Conservation (phyloP, 2,113 vertebrate species). For the Cercocebus atys region DNA sequence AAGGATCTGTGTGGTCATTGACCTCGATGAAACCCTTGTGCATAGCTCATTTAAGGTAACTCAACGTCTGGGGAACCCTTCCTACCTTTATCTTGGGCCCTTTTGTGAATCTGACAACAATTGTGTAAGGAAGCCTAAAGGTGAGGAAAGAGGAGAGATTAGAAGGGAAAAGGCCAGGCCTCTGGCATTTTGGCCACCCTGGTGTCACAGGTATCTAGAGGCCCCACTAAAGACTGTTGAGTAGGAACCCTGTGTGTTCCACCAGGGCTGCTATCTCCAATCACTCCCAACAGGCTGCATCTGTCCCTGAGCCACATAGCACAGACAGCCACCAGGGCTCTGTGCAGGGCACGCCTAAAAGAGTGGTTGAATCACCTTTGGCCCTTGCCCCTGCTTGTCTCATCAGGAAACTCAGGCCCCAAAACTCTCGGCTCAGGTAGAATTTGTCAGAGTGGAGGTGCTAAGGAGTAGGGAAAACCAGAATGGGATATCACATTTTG, state of each 20-base stretch:
- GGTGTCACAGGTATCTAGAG: background rate
- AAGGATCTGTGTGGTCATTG: conserved; percentile 95
- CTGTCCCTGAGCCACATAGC: background rate
- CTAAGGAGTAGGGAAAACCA: background rate
- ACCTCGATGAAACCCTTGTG: conserved; percentile 95
- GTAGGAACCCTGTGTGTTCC: background rate
- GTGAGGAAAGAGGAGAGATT: background rate
- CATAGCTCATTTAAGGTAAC: conserved; percentile 96
- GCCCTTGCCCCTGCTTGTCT: background rate
- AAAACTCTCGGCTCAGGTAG: background rate
- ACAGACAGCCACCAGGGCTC: background rate
- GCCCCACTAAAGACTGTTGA: background rate
- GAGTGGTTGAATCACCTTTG: background rate
- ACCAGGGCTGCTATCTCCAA: background rate
- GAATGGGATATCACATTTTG: background rate
- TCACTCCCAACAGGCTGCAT: background rate
- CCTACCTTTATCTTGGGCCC: background rate
- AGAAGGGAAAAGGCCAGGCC: background rate
- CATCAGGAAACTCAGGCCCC: background rate
- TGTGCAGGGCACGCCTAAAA: background rate
- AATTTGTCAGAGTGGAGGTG: background rate
- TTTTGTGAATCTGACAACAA: no score
- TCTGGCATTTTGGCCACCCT: background rate
- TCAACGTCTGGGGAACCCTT: background rate
- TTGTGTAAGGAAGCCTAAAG: background rate